Evolutionary conservation across 2,797 vertebrate species (phyloP).

Genomic region (Spea hammondii): DNA sequence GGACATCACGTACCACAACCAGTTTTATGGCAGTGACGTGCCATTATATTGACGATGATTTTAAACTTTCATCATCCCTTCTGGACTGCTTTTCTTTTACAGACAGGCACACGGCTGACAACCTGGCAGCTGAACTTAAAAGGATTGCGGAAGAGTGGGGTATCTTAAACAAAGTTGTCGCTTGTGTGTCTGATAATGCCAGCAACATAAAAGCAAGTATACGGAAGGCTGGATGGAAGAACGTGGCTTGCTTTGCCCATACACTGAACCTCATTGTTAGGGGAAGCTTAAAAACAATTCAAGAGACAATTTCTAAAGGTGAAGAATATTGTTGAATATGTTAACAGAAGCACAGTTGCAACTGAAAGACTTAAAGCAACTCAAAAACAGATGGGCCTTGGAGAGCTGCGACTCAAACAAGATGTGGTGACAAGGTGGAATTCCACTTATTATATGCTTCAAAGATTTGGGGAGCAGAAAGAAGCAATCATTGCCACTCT

Average conservation of each 20-base stretch:
- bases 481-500: neutral
- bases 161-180: too few relatives aligned
- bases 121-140: too few relatives aligned
- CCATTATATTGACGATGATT: conserved; percentile 4
- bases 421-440: neutral
- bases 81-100: too few relatives aligned
- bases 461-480: neutral
- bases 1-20: neutral
- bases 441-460: neutral
- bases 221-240: too few relatives aligned
- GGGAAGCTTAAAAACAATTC: neutral
- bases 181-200: too few relatives aligned
- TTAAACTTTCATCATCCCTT: neutral
- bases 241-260: too few relatives aligned
- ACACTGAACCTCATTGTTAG: neutral
- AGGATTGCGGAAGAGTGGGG: too few relatives aligned
- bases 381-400: neutral
- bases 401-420: neutral
- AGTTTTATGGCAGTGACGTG: neutral
- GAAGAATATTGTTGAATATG: neutral
- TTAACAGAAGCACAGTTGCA: neutral
- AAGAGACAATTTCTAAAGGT: neutral
- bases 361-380: neutral
- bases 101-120: too few relatives aligned
- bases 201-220: too few relatives aligned